phyloP scores from a whole-genome alignment of 1,140 invertebrate genomes.

The Anastrepha ludens region DNA sequence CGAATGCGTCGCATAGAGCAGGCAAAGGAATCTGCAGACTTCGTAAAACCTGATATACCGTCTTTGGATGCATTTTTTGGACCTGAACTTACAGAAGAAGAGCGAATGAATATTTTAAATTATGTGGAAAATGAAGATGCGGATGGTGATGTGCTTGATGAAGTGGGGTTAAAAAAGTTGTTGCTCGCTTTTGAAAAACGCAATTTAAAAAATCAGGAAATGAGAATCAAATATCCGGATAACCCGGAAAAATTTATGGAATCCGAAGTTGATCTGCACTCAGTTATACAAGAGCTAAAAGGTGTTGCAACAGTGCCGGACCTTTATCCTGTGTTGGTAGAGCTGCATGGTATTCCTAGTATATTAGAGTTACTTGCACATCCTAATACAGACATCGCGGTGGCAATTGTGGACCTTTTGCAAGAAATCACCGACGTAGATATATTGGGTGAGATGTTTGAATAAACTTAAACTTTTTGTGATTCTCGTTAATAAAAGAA shows the following conservation, averaged over 20 bases:
- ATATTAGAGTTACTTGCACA: slow-evolving; percentile 95
- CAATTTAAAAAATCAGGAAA: slow-evolving; percentile 96
- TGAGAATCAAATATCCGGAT: slow-evolving; percentile 98
- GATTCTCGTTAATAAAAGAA: neutral
- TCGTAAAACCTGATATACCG: slow-evolving; percentile 62
- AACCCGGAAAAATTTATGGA: slow-evolving; percentile 99
- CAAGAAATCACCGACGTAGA: slow-evolving; percentile 98
- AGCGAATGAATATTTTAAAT: slow-evolving; percentile 86
- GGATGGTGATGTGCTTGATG: slow-evolving; percentile 88
- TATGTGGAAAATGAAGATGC: slow-evolving; percentile 88
- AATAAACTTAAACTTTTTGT: neutral
- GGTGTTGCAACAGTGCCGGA: slow-evolving; percentile 96
- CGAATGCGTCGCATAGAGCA: slow-evolving; percentile 71
- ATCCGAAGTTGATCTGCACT: slow-evolving; percentile 96
- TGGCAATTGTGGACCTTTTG: slow-evolving; percentile 86
- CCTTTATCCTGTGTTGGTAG: slow-evolving; percentile 93
- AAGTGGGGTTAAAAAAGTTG: slow-evolving; percentile 90
- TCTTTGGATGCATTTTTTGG: slow-evolving; percentile 76
- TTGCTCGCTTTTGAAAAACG: slow-evolving; percentile 95
- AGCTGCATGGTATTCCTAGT: slow-evolving; percentile 90
- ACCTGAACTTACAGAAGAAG: slow-evolving; percentile 78
- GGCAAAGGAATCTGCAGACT: slow-evolving; percentile 74
- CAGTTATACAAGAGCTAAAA: slow-evolving; percentile 94
- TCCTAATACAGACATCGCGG: slow-evolving; percentile 96
- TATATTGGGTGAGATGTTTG: slow-evolving; percentile 78